Conservation (phyloP, 2,113 vertebrate species). For the Laterallus jamaicensis region DNA sequence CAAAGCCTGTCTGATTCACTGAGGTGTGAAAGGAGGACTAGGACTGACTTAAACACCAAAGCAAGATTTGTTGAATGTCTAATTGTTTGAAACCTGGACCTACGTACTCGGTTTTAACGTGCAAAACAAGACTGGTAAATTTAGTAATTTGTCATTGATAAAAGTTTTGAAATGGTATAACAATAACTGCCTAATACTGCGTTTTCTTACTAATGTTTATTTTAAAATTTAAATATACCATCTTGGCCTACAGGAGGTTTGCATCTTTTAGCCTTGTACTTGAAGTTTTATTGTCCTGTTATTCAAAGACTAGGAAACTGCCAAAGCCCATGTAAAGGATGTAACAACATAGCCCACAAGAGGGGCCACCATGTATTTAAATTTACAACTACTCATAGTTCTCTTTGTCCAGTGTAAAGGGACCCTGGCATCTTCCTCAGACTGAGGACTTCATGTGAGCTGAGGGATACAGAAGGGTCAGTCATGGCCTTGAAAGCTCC, state of each 20-base stretch:
- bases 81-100: neutral
- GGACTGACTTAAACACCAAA: neutral
- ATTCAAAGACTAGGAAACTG: neutral
- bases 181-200: neutral
- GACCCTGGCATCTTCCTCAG: neutral
- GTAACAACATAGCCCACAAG: conserved; percentile 37
- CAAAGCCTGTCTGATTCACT: neutral
- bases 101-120: neutral
- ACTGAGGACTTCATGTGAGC: neutral
- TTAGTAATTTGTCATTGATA: neutral
- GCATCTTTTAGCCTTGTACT: neutral
- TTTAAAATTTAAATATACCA: neutral
- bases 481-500: neutral
- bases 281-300: neutral
- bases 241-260: neutral
- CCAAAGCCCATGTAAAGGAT: neutral
- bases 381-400: neutral
- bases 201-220: neutral
- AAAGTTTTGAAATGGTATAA: neutral
- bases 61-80: neutral
- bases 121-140: neutral
- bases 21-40: neutral
- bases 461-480: neutral
- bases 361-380: conserved; percentile 40
- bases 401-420: neutral